Conservation (phyloP, 2,113 vertebrate species). For the Sylvietta virens region DNA sequence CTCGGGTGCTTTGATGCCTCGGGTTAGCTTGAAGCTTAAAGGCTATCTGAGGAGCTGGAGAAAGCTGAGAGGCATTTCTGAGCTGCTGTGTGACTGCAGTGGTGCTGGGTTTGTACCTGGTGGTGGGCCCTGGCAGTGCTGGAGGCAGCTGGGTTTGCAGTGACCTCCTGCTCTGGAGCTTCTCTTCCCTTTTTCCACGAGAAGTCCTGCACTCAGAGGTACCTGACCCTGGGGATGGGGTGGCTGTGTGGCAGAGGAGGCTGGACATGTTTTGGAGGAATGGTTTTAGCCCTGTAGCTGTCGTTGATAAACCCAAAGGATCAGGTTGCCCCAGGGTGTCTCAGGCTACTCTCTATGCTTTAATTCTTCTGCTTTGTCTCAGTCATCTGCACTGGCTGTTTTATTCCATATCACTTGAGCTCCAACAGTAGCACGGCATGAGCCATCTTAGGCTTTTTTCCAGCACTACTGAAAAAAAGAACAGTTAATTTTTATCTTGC, state of each 20-base stretch:
- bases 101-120: not conserved
- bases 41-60: not conserved
- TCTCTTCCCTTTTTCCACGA: not conserved
- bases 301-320: not conserved
- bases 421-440: not conserved
- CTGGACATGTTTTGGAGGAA: not conserved
- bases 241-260: not conserved
- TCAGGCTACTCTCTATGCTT: not conserved
- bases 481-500: not conserved
- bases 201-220: not conserved
- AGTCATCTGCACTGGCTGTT: not conserved
- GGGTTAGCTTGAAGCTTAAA: not conserved
- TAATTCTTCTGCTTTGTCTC: not conserved
- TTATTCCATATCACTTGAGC: not conserved
- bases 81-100: not conserved
- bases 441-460: not conserved
- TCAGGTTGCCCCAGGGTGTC: not conserved
- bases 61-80: not conserved
- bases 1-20: not conserved
- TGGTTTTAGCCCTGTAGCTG: not conserved
- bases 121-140: not conserved
- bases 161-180: not conserved
- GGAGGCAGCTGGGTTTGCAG: not conserved
- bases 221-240: fast-evolving
- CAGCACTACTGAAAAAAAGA: not conserved